Evolutionary conservation across 2,113 vertebrate species (phyloP), one percentile per base, ranked within the genome.

Genomic region (Nanorana parkeri): DNA sequence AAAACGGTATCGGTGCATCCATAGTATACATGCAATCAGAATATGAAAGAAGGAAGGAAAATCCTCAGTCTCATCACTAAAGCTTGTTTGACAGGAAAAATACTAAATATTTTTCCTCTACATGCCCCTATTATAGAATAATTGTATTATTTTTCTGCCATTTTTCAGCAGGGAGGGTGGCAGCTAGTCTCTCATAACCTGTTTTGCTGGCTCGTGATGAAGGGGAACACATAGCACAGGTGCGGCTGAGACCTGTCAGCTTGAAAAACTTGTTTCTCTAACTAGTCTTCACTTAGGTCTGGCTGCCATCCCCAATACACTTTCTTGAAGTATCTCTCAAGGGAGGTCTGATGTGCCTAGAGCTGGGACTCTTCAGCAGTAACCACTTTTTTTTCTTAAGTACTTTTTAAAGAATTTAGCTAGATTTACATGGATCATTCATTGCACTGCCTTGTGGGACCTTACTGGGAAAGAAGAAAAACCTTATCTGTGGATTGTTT

Each of bases 231-330:
- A 81, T n/a, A 56, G 28, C 28, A 61, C 26, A 83, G 80, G 80
- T 75, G 80, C 63, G 72, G 51, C 55, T 67, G 52, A 67, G 28
- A 68, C 67, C 54, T 76, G 52, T 76, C 72, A 68, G 72, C 72
- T 83, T 23, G 63, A 76, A 83, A 83, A 83, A 83, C 71, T 76
- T 68, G 51, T 76, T 82, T 32, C 63, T 20, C n/a, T 23, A 32
- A 68, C 54, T 52, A 26, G 51, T 24, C 52, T 68, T 4, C 17
- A 26, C 64, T 51, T 60, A 23, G 29, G 63, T 76, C 26, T 76
- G 63, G 21, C 52, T n/a, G 2, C 60, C 26, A 52, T 36, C 29
- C 32, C 23, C n/a, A 20, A 60, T 47, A 28, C 23, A 51, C 32
- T 36, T 36, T 4, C 32, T 68, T 61, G 15, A 19, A 79, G 78